Conservation (phyloP, 37 sponge, comb jelly and placozoan species). For the Haliclona indistincta region DNA sequence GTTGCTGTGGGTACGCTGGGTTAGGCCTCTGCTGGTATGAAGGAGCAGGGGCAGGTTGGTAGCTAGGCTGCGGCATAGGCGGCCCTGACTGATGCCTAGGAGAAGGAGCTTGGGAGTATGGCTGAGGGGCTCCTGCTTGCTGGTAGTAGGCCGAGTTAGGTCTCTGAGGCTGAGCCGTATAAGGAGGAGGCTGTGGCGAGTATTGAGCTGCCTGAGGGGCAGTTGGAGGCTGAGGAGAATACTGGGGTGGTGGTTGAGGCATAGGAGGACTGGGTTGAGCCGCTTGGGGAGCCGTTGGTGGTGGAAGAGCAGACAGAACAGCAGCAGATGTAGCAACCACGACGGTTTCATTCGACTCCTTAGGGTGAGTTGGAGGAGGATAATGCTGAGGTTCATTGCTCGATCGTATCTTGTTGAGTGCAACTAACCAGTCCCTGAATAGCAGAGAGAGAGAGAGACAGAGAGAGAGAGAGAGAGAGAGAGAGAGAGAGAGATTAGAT, state of each 20-base stretch:
- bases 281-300: background rate
- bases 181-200: background rate
- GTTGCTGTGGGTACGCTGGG: background rate
- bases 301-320: background rate
- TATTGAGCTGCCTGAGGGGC: background rate
- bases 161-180: conserved; percentile 4
- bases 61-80: too few relatives aligned
- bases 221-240: background rate
- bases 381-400: conserved; percentile 21
- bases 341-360: background rate
- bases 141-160: background rate
- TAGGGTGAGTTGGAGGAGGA: conserved; percentile 44
- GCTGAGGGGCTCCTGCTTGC: background rate
- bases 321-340: background rate
- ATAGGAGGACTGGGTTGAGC: conserved; percentile 3
- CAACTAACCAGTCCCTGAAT: conserved; percentile 36
- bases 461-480: background rate
- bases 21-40: too few relatives aligned
- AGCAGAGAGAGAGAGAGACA: too few relatives aligned
- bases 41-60: too few relatives aligned
- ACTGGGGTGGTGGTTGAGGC: background rate
- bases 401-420: conserved; percentile 7
- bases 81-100: background rate
- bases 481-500: too few relatives aligned
- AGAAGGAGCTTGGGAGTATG: conserved; percentile 1